Evolutionary conservation across 2,888 invertebrate species (phyloP).

Genomic region (Troglohyphantes excavatus): DNA sequence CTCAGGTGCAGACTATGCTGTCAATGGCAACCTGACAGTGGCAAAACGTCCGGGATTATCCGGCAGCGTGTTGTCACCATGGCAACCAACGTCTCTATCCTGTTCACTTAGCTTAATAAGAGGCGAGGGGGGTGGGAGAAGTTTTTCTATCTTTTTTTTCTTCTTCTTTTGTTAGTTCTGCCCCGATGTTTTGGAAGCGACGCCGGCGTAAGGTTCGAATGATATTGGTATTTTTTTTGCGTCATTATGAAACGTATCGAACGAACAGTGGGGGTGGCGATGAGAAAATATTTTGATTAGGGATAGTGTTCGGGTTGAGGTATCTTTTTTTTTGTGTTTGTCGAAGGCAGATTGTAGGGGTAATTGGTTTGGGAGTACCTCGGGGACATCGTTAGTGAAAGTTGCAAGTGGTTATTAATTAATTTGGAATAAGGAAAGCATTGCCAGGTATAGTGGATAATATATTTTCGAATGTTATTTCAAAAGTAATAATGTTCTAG

Average conservation of each 20-base stretch:
- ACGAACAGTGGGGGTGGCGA: background rate
- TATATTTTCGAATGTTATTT: no score
- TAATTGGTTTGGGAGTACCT: background rate
- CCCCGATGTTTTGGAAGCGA: slow-evolving; percentile 22
- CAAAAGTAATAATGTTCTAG: no score
- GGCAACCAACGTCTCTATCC: slow-evolving; percentile 65
- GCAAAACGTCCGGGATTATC: slow-evolving; percentile 65
- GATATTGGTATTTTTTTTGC: slow-evolving; percentile 8
- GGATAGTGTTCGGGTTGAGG: background rate
- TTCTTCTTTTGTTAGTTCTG: background rate
- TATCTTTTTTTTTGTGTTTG: background rate
- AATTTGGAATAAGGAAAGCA: background rate
- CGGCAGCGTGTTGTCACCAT: slow-evolving; percentile 74
- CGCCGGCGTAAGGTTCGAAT: slow-evolving; percentile 25
- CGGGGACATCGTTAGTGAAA: no score
- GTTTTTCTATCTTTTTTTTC: slow-evolving; percentile 1
- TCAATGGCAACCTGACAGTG: slow-evolving; percentile 70
- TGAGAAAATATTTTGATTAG: slow-evolving; percentile 4
- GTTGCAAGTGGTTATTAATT: no score
- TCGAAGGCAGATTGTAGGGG: background rate
- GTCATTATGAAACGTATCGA: background rate
- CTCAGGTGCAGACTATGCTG: slow-evolving; percentile 71
- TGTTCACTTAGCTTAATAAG: slow-evolving; percentile 77
- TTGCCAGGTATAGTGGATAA: background rate
- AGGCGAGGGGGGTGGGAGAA: slow-evolving; percentile 17